phyloP scores from a whole-genome alignment of 2,113 vertebrate genomes.

The Prunella himalayana region DNA sequence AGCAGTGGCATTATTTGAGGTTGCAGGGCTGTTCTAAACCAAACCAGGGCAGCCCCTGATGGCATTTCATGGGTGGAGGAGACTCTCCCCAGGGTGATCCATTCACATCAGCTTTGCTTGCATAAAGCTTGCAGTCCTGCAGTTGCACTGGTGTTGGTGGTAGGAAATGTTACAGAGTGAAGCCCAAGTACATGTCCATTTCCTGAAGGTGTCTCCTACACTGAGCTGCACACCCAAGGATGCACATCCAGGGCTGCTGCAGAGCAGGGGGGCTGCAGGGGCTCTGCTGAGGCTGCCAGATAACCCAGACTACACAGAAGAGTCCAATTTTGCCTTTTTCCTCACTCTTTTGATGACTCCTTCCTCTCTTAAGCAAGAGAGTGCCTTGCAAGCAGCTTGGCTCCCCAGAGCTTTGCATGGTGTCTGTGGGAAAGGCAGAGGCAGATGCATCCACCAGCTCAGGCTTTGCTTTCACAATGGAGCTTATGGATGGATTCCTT shows the following conservation, averaged over 20 bases:
- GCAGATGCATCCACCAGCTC: not conserved
- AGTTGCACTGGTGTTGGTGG: not conserved
- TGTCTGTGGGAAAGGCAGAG: not conserved
- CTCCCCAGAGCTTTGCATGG: not conserved
- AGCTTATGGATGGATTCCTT: not conserved
- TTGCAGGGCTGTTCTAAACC: not conserved
- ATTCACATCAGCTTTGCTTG: not conserved
- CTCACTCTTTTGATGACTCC: not conserved
- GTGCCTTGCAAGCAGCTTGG: not conserved
- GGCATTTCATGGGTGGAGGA: fast-evolving
- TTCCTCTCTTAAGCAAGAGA: not conserved
- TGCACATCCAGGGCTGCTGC: not conserved
- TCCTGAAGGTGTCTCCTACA: not conserved
- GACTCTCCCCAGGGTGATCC: not conserved
- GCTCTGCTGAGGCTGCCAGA: not conserved
- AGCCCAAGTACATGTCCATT: not conserved
- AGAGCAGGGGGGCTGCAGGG: not conserved
- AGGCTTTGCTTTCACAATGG: not conserved
- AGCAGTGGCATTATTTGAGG: not conserved
- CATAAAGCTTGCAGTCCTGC: not conserved
- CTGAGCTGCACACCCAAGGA: not conserved
- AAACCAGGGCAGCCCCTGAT: not conserved
- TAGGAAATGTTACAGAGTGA: not conserved
- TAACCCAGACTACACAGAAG: fast-evolving
- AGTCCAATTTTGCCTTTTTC: not conserved